A percentile compares a stretch with the other conserved stretches of the same genome.
Evolutionary conservation across 2,888 invertebrate species (phyloP).

Genomic region (Cremastinae sp.): DNA sequence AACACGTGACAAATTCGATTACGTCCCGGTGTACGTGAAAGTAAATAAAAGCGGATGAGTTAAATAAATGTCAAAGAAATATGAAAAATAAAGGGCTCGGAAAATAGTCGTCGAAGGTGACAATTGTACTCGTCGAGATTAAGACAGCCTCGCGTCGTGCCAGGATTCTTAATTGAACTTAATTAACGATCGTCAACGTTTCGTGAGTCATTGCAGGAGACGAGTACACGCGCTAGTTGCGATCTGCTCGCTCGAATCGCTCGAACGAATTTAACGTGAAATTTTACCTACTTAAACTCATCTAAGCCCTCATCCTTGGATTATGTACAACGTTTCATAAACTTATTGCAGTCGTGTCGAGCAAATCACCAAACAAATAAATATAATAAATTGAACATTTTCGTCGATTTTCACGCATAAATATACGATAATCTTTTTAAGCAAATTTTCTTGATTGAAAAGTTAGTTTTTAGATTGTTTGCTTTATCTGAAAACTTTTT

Average conservation of each 20-base stretch:
- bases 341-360: not conserved
- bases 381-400: not conserved
- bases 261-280: constrained; percentile 42
- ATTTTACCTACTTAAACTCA: constrained; percentile 51
- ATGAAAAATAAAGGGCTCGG: too few species aligned
- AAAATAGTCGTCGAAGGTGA: constrained; percentile 31
- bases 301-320: not conserved
- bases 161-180: constrained; percentile 73
- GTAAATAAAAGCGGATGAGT: too few species aligned
- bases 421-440: too few species aligned
- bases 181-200: constrained; percentile 72
- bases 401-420: not conserved
- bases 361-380: not conserved
- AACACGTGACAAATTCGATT: not conserved
- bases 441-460: too few species aligned
- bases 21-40: too few species aligned
- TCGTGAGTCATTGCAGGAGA: constrained; percentile 66
- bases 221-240: constrained; percentile 12
- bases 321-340: not conserved
- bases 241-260: constrained; percentile 45
- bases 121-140: constrained; percentile 58
- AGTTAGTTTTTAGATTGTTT: too few species aligned
- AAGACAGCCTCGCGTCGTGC: constrained; percentile 62
- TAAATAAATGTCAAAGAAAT: too few species aligned
- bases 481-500: too few species aligned